Percentiles rank a stretch among this genome's conserved stretches.
phyloP scores from a whole-genome alignment of 2,797 vertebrate species.

The Harpagifer antarcticus region DNA sequence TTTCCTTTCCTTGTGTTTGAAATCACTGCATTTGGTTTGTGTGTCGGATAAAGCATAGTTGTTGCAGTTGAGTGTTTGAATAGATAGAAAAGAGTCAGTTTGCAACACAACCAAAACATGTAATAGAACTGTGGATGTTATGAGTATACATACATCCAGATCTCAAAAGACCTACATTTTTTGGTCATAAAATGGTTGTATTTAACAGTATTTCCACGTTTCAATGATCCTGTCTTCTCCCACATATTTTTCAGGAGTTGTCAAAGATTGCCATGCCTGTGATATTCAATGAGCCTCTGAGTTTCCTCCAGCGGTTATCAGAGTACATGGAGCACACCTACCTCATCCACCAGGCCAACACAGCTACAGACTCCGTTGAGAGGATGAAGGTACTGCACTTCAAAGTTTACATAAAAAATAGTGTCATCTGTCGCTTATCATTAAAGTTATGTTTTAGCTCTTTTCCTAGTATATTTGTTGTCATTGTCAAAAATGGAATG shows the following conservation, averaged over 20 bases:
- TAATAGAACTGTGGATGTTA: not conserved
- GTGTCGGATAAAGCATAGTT: not conserved
- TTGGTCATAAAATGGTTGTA: not conserved
- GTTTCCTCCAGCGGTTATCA: constrained; percentile 95
- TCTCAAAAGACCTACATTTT: not conserved
- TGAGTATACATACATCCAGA: not conserved
- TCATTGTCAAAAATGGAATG: not conserved
- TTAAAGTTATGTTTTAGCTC: not conserved
- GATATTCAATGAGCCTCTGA: constrained; percentile 97
- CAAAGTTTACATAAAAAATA: not conserved
- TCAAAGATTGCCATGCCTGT: constrained; percentile 99
- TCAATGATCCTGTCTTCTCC: constrained; percentile 8
- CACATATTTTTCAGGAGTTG: constrained; percentile 86
- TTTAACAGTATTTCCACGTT: not conserved
- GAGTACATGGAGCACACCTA: constrained; percentile 99
- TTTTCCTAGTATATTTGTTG: not conserved
- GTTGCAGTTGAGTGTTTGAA: constrained; percentile 4
- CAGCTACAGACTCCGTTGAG: constrained; percentile 88
- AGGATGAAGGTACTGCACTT: constrained; percentile 92
- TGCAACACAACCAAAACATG: not conserved
- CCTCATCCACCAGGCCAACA: constrained; percentile 97
- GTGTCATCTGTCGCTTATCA: not conserved
- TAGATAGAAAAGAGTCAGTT: not conserved
- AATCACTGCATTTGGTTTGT: constrained; percentile 2
- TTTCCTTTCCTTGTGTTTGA: not conserved